phyloP scores from a whole-genome alignment of 1,140 invertebrate species.

The Drosophila oshimai region DNA sequence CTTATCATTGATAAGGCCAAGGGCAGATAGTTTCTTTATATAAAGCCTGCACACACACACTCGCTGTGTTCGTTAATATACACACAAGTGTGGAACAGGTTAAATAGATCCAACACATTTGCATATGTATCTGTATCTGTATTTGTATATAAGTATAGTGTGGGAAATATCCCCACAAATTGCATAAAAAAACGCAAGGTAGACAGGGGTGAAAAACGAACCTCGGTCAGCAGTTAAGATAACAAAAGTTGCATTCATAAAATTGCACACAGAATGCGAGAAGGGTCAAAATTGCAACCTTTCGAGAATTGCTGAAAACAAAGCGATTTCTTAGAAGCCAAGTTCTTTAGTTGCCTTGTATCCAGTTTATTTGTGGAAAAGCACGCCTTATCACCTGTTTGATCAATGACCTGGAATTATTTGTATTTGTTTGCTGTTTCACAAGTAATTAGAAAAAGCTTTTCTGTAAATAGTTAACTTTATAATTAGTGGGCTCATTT shows the following conservation, averaged over 20 bases:
- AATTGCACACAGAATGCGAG: not conserved
- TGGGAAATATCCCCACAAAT: conserved; percentile 7
- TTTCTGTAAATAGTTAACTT: not conserved
- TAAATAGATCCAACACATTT: conserved; percentile 21
- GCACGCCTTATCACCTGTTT: conserved; percentile 26
- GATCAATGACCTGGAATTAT: conserved; percentile 12
- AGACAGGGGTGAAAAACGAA: conserved; percentile 4
- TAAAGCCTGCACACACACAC: not conserved
- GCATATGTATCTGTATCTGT: conserved; percentile 1
- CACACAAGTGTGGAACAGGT: conserved; percentile 35
- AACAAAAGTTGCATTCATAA: not conserved
- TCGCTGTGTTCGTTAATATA: conserved; percentile 12
- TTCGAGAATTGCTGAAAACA: not conserved
- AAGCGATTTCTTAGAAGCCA: not conserved
- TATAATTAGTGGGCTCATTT: not conserved
- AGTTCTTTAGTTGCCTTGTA: not conserved
- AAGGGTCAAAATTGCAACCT: conserved; percentile 2
- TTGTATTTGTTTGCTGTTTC: not conserved
- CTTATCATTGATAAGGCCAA: conserved; percentile 81
- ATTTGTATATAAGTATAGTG: not conserved
- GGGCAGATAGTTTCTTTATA: conserved; percentile 39
- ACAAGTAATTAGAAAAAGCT: not conserved
- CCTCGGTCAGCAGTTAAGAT: not conserved
- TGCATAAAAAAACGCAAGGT: not conserved
- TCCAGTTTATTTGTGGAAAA: not conserved